phyloP scores from a whole-genome alignment of 2,888 invertebrate species.

The Mimachlamys varia region DNA sequence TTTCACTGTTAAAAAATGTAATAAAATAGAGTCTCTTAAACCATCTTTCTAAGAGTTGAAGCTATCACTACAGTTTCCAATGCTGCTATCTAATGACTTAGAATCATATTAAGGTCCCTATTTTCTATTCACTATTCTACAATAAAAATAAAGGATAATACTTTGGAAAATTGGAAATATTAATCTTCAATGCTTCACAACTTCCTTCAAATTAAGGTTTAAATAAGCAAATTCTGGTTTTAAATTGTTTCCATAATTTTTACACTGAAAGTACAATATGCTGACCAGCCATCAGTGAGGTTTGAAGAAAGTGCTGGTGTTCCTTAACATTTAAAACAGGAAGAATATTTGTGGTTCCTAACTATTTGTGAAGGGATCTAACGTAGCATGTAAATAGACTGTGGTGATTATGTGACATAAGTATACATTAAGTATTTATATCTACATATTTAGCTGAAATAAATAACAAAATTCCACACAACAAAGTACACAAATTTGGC shows the following conservation, averaged over 20 bases:
- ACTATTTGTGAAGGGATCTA: neutral
- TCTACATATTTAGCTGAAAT: neutral
- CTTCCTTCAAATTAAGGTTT: neutral
- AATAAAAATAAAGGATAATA: no score
- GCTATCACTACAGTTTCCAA: no score
- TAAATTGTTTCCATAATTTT: neutral
- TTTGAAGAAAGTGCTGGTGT: neutral
- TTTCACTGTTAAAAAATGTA: no score
- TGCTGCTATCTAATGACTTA: no score
- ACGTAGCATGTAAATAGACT: neutral
- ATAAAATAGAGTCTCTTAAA: no score
- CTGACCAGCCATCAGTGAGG: neutral
- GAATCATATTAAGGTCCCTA: no score
- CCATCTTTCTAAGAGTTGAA: no score
- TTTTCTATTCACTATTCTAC: no score
- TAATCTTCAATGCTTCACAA: neutral
- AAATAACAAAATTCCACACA: neutral
- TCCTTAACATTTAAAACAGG: neutral
- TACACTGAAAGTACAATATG: neutral
- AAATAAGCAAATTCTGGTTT: neutral
- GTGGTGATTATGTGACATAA: neutral
- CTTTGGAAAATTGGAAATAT: no score
- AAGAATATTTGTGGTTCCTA: neutral
- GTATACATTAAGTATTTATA: neutral
- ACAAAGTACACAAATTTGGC: slow-evolving; percentile 1